Evolutionary conservation across 2,888 invertebrate species (phyloP), one percentile per base, ranked within the genome.

Genomic region (Parapristionchus giblindavisi): DNA sequence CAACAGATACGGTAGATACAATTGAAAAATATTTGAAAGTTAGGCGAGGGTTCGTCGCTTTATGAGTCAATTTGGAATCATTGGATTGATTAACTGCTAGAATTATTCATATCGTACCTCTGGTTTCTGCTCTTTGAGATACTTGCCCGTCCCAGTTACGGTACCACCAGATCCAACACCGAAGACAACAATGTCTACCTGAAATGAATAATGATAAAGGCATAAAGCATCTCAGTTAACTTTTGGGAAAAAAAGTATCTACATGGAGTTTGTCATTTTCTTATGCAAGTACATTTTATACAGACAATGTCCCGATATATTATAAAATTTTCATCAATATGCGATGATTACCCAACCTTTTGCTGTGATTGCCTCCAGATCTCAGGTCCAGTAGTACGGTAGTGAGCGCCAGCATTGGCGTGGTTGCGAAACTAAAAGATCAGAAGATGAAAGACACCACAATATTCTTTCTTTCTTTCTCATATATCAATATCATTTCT

Each of bases 331-430:
- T 48, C 21, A 21, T 56, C 56, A 24, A 8, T 8, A 56, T 27
- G 27, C 17, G 14, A 56, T n/a, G 27, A 32, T 11, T 32, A 56
- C 27, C 11, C 36, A 4, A 86, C 81, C 76, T 84, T 80, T 63
- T 84, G 85, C 24, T 81, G 76, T 11, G 87, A 86, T 74, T 87
- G 86, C 27, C 74, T n/a, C 84, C 84, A 88, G 40, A 87, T 87
- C 77, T 87, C 87, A 8, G 85, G 85, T 2, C 86, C 87, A 0
- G 87, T 87, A 8, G 83, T 84, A 72, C 77, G 78, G 63, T 85
- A 84, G 77, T 87, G 86, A n/a, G 83, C 84, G 24, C 77, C 77
- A 2, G 83, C 84, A 68, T 87, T 85, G 63, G 81, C 83, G 1
- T 80, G 81, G 77, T 87, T 85, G 56, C 81, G 82, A 77, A 85